Conservation (phyloP, 1,140 invertebrate genomes). For the Ganaspis sp. region DNA sequence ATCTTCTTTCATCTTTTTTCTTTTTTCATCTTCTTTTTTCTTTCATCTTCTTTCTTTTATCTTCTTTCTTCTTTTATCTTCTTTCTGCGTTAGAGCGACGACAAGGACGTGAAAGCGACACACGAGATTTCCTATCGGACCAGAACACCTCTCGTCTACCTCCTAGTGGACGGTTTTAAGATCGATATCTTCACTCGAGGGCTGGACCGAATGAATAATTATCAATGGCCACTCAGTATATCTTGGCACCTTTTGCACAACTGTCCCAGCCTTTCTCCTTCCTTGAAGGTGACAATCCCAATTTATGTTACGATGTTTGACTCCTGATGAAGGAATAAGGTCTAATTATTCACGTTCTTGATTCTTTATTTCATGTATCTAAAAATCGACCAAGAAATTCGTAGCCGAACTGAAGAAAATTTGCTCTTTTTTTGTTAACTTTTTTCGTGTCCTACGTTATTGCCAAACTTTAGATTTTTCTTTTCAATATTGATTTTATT, state of each 20-base stretch:
- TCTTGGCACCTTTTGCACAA: slow-evolving; percentile 34
- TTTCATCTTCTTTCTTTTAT: slow-evolving; percentile 37
- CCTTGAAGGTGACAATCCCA: background rate
- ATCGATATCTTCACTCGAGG: slow-evolving; percentile 56
- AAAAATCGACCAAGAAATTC: too few relatives aligned
- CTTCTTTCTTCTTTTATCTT: too few relatives aligned
- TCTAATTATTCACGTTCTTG: background rate
- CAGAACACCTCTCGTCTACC: slow-evolving; percentile 59
- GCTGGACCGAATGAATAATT: slow-evolving; percentile 66
- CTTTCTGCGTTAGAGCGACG: slow-evolving; percentile 40
- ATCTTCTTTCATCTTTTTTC: too few relatives aligned
- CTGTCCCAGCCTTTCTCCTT: background rate
- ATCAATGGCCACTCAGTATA: slow-evolving; percentile 56
- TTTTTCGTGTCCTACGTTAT: too few relatives aligned
- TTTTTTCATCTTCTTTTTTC: too few relatives aligned
- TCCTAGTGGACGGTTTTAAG: slow-evolving; percentile 54
- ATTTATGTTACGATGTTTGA: background rate
- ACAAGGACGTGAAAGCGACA: slow-evolving; percentile 53
- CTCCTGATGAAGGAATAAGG: background rate
- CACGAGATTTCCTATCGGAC: slow-evolving; percentile 62
- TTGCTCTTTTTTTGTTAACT: too few relatives aligned
- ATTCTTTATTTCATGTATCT: too few relatives aligned
- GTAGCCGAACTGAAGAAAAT: background rate
- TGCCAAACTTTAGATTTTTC: too few relatives aligned
- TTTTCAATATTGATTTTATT: too few relatives aligned